Evolutionary conservation across 2,888 invertebrate genomes (phyloP), one percentile per base, ranked within the genome.

Genomic region (Cinara cedri): DNA sequence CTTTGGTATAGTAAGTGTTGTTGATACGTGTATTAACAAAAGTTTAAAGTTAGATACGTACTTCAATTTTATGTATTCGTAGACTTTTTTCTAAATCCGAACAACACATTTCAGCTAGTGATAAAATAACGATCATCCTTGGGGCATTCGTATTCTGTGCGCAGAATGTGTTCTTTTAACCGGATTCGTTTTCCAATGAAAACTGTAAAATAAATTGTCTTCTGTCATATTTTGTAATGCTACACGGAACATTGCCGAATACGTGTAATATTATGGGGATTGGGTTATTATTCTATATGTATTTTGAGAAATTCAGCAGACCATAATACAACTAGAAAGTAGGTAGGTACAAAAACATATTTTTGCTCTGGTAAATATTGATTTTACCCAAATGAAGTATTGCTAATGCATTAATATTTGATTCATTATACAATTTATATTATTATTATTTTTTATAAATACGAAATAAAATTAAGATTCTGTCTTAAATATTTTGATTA

Each of bases 61-160:
- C 14, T 51, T 8, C 14, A 62, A 62, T 62, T 21, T 21, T 62
- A 72, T 49, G 49, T 51, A 49, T 11, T 10, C 34, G 19, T 62
- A 62, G 34, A 54, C 13, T 42, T 42, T 71, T 62, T 16, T 19
- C 10, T 49, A 14, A 62, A 49, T 72, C 34, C 26, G 19, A 72
- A 62, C 19, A 51, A 49, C 19, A 14, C 14, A 60, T n/a, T 72
- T 62, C 60, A 34, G 19, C 8, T 26, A 26, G n/a, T 49, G 60
- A 60, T 3, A 62, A 62, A 72, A 72, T 1, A 71, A 71, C 55
- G n/a, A 71, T 51, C 62, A 62, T 62, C 49, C 62, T 62, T 62
- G 49, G 26, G 3, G 9, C 46, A 72, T 72, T 72, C 24, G 14
- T 62, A 72, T 72, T 72, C 60, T 34, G 24, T 3, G 49, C 24